A percentile compares a stretch with the other conserved stretches of the same genome.
Conservation (phyloP, 2,113 vertebrate species). For the Loxodonta africana region DNA sequence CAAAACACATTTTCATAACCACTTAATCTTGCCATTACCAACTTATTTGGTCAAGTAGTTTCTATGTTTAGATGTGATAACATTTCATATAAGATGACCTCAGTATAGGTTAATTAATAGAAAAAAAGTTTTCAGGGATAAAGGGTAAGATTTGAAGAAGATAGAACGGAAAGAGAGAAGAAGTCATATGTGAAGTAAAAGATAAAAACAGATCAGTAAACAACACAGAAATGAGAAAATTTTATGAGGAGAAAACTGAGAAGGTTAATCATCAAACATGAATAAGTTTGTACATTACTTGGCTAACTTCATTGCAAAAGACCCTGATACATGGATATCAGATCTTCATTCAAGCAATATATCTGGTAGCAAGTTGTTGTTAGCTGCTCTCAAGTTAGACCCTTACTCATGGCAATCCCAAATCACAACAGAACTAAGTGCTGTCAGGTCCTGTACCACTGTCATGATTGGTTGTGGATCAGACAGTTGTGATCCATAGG, state of each 20-base stretch:
- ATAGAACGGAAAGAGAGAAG: neutral
- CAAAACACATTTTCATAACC: neutral
- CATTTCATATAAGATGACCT: neutral
- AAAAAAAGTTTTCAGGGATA: neutral
- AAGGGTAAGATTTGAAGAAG: neutral
- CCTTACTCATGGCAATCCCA: neutral
- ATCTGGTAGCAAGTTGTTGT: neutral
- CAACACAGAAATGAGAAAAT: neutral
- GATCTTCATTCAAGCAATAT: neutral
- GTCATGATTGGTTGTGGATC: neutral
- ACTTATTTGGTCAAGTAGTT: neutral
- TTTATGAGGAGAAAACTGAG: neutral
- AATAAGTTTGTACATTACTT: neutral
- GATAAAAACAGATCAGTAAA: neutral
- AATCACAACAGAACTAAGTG: neutral
- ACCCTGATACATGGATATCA: neutral
- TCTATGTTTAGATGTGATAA: neutral
- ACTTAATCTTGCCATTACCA: neutral
- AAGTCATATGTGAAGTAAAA: neutral
- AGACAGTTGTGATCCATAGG: neutral
- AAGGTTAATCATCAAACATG: neutral
- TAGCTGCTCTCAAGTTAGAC: neutral
- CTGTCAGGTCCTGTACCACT: neutral
- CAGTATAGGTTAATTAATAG: neutral
- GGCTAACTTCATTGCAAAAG: neutral